These are phyloP conservation scores for Zenarchopterus dispar DNA, from an alignment of 2,797 vertebrate genomes.

Conservation along the genomic window DNA sequence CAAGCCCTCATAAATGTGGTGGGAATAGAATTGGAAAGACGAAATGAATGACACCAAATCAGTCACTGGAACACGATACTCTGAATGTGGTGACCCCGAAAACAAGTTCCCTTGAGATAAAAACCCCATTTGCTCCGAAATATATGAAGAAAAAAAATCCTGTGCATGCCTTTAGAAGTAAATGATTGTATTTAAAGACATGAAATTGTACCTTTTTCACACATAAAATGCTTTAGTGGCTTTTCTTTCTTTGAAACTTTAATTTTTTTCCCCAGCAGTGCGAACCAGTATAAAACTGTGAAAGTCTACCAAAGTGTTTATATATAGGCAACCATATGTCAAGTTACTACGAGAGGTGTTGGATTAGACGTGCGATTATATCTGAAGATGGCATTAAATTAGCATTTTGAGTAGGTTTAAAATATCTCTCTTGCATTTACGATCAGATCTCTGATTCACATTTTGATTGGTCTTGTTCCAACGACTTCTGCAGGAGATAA, in stretches of 20 bases:
- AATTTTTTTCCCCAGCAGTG: background rate
- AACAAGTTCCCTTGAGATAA: no score
- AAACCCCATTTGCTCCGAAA: no score
- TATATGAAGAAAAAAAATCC: no score
- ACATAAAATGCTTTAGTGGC: no score
- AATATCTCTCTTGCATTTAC: slow-evolving; percentile 15
- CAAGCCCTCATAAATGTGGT: no score
- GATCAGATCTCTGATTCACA: slow-evolving; percentile 4
- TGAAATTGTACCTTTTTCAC: no score
- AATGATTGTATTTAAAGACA: no score
- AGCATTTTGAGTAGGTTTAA: slow-evolving; percentile 15
- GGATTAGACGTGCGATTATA: background rate
- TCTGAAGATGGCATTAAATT: slow-evolving; percentile 6
- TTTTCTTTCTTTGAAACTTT: background rate
- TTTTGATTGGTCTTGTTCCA: slow-evolving; percentile 12
- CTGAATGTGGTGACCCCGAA: no score
- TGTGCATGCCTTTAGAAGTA: no score
- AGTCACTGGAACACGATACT: no score
- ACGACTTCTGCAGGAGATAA: slow-evolving; percentile 21
- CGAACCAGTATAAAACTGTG: background rate
- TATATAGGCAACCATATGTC: background rate
- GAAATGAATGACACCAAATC: no score
- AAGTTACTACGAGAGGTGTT: background rate
- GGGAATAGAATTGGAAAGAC: no score
- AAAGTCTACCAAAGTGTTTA: background rate